phyloP scores from a whole-genome alignment of 1,140 invertebrate species.

The Pachypeltis micranthus region DNA sequence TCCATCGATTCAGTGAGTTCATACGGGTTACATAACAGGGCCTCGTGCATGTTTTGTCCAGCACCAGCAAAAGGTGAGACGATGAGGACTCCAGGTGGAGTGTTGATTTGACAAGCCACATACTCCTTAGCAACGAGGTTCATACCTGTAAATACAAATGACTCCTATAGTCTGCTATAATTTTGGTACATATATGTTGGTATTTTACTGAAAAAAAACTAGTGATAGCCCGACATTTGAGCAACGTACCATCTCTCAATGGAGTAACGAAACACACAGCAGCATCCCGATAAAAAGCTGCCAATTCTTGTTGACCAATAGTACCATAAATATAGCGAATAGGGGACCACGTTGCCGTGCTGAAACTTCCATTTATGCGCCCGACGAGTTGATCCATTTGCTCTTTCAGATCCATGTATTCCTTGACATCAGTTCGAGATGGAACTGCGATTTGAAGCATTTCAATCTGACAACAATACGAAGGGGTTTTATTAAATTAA shows the following conservation, averaged over 20 bases:
- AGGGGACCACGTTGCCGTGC: slow-evolving; percentile 80
- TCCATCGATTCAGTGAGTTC: slow-evolving; percentile 77
- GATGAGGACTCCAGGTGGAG: slow-evolving; percentile 73
- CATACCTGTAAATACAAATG: slow-evolving; percentile 41
- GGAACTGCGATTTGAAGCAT: slow-evolving; percentile 78
- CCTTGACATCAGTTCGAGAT: slow-evolving; percentile 77
- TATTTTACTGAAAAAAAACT: background rate
- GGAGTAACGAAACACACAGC: slow-evolving; percentile 78
- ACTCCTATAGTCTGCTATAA: no score
- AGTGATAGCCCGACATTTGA: slow-evolving; percentile 34
- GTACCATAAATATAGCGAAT: slow-evolving; percentile 85
- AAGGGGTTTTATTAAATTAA: no score
- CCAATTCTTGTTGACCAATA: slow-evolving; percentile 71
- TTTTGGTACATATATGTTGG: no score
- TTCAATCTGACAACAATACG: slow-evolving; percentile 43
- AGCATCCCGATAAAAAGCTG: slow-evolving; percentile 72
- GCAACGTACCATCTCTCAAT: slow-evolving; percentile 81
- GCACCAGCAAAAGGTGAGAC: slow-evolving; percentile 83
- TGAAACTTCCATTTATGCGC: slow-evolving; percentile 73
- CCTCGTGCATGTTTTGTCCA: slow-evolving; percentile 83
- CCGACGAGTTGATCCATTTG: slow-evolving; percentile 83
- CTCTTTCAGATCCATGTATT: slow-evolving; percentile 81
- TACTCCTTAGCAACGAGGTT: slow-evolving; percentile 89
- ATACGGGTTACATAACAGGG: slow-evolving; percentile 79
- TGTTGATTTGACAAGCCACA: slow-evolving; percentile 81